These are phyloP conservation scores for Coreius guichenoti DNA, from an alignment of 2,797 vertebrate genomes.

Conservation along the genomic window DNA sequence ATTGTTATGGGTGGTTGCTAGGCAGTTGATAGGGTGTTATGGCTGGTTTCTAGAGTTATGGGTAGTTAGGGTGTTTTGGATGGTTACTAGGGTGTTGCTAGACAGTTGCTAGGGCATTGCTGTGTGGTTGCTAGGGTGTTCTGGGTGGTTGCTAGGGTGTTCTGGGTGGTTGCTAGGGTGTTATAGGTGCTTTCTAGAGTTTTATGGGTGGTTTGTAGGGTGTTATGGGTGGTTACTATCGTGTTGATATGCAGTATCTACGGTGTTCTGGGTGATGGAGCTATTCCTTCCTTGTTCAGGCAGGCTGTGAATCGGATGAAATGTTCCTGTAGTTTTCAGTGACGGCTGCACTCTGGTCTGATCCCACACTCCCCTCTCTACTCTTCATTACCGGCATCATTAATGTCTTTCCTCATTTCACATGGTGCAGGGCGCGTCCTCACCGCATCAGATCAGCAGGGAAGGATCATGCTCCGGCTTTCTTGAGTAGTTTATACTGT, in stretches of 20 bases:
- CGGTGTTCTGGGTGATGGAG: not conserved
- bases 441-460: not conserved
- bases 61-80: too few relatives aligned
- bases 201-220: not conserved
- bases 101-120: too few relatives aligned
- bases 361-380: not conserved
- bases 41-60: not conserved
- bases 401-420: constrained; percentile 24
- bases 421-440: constrained; percentile 3
- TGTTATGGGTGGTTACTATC: not conserved
- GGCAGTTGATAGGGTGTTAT: not conserved
- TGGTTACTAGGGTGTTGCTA: too few relatives aligned
- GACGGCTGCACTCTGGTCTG: constrained; percentile 3
- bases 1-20: not conserved
- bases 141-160: not conserved
- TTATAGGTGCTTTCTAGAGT: not conserved
- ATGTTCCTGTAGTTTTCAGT: not conserved
- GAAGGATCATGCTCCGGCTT: not conserved
- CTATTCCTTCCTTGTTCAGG: not conserved
- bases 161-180: not conserved
- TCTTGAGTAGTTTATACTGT: constrained; percentile 3
- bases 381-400: constrained; percentile 14
- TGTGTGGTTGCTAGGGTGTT: not conserved
- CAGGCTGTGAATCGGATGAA: not conserved
- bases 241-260: not conserved